Evolutionary conservation across 2,797 vertebrate genomes (phyloP).

Genomic region (Halcyon chelicuti): DNA sequence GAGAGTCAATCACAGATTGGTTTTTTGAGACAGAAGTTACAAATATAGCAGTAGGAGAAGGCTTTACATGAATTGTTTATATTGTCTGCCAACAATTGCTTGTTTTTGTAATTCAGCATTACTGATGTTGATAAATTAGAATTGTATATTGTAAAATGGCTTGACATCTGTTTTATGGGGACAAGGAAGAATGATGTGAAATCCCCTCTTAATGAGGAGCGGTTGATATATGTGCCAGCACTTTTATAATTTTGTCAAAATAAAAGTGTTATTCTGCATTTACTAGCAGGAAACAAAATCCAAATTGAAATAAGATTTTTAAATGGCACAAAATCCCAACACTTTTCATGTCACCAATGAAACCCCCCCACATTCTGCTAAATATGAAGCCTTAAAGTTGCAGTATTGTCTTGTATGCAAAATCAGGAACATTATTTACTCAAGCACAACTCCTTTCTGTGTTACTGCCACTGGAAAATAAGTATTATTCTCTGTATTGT

Average conservation of each 20-base stretch:
- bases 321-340: neutral
- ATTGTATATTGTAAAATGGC: neutral
- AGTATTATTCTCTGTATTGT: neutral
- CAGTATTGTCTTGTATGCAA: neutral
- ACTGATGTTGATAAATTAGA: neutral
- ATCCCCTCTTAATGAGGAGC: neutral
- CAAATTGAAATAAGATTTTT: conserved; percentile 40
- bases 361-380: neutral
- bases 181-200: neutral
- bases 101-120: neutral
- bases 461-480: neutral
- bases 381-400: neutral
- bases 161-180: neutral
- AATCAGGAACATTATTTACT: neutral
- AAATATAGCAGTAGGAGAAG: neutral
- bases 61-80: neutral
- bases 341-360: neutral
- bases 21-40: neutral
- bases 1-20: neutral
- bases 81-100: neutral
- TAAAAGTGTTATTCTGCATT: conserved; percentile 44
- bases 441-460: neutral
- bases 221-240: neutral
- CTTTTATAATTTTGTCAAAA: conserved; percentile 24
- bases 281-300: conserved; percentile 34